Evolutionary conservation across 2,888 invertebrate genomes (phyloP).

Genomic region (Ormyrus pomaceus): DNA sequence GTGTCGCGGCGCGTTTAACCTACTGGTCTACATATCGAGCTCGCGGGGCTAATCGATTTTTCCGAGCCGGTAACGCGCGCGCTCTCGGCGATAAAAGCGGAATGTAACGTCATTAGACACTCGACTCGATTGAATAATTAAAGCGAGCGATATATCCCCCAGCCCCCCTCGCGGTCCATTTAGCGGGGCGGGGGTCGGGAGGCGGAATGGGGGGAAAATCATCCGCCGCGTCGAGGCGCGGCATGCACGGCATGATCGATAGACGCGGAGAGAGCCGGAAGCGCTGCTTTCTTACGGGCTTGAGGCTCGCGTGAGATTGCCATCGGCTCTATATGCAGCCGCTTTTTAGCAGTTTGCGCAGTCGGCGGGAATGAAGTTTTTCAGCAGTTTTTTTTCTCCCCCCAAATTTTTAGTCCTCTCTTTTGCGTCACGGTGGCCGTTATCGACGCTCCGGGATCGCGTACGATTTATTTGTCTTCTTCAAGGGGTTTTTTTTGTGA

Average conservation of each 20-base stretch:
- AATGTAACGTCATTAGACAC: conserved; percentile 25
- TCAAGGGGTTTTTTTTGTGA: no score
- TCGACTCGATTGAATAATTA: conserved; percentile 39
- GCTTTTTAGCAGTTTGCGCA: no score
- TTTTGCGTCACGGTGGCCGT: no score
- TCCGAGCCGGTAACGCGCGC: conserved; percentile 15
- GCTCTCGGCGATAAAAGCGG: neutral
- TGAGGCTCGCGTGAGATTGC: no score
- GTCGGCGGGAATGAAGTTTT: no score
- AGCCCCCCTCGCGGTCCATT: neutral
- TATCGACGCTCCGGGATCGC: no score
- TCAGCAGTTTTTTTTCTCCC: no score
- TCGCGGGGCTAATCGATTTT: conserved; percentile 49
- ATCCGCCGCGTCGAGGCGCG: neutral
- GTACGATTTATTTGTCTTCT: no score
- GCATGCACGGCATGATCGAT: conserved; percentile 24
- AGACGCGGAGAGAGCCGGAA: neutral
- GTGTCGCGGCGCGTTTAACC: conserved; percentile 38
- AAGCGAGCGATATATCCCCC: conserved; percentile 9
- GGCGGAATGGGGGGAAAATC: conserved; percentile 1
- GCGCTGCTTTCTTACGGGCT: neutral
- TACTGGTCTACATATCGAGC: conserved; percentile 48
- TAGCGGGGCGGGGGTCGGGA: neutral
- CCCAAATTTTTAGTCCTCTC: no score
- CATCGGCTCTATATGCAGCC: no score